Percentiles rank a stretch among this genome's conserved stretches.
Conservation (phyloP, 2,888 invertebrate genomes). For the Standfussiana lucernea region DNA sequence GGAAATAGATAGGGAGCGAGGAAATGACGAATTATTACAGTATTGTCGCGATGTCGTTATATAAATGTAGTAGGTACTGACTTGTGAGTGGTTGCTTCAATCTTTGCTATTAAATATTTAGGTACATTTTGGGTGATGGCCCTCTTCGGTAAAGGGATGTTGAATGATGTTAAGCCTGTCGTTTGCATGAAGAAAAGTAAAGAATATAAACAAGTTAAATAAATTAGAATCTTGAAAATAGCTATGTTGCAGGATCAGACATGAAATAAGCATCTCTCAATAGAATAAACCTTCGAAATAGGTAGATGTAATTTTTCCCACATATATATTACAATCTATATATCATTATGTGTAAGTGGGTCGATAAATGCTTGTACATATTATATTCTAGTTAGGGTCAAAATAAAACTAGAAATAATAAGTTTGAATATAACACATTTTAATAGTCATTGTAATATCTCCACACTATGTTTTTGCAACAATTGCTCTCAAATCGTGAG, state of each 20-base stretch:
- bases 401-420: background rate
- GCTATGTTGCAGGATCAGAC: background rate
- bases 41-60: slow-evolving; percentile 52
- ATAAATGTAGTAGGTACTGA: slow-evolving; percentile 42
- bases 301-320: background rate
- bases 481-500: slow-evolving; percentile 35
- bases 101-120: slow-evolving; percentile 54
- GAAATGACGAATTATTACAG: slow-evolving; percentile 67
- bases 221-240: background rate
- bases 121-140: slow-evolving; percentile 3
- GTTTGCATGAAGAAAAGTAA: background rate
- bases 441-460: too few species aligned
- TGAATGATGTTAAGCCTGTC: background rate
- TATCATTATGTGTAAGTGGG: background rate
- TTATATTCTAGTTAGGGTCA: background rate
- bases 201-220: background rate
- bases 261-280: background rate
- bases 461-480: slow-evolving; percentile 6
- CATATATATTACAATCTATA: background rate
- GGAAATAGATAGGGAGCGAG: slow-evolving; percentile 56
- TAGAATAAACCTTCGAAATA: background rate
- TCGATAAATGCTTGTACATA: background rate
- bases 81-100: slow-evolving; percentile 35
- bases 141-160: background rate
- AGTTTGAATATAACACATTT: background rate